Evolutionary conservation across 2,888 invertebrate species (phyloP).

Genomic region (Rhamphomyia laevipes): DNA sequence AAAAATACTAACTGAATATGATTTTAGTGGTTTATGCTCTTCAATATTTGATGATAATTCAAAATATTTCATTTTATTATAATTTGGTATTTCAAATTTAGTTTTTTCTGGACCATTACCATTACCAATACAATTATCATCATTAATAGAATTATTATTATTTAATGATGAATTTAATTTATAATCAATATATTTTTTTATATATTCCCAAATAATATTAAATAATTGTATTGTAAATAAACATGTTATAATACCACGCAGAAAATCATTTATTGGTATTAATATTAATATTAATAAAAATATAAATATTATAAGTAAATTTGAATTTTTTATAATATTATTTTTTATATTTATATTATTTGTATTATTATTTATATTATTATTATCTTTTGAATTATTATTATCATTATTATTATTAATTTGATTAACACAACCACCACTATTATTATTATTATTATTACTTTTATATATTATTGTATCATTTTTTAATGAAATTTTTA

Average conservation of each 20-base stretch:
- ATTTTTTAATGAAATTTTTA: too few species aligned
- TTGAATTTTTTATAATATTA: constrained; percentile 1
- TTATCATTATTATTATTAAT: neutral
- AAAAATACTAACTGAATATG: constrained; percentile 35
- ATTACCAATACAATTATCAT: neutral
- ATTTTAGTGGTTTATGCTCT: constrained; percentile 43
- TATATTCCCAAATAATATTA: constrained; percentile 19
- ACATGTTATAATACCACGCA: constrained; percentile 30
- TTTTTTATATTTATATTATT: neutral
- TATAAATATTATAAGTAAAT: constrained; percentile 3
- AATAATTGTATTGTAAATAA: constrained; percentile 24
- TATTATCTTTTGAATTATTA: neutral
- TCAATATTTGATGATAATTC: constrained; percentile 46
- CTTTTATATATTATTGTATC: too few species aligned
- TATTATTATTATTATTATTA: too few species aligned
- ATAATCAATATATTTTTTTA: constrained; percentile 17
- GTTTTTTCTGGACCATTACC: constrained; percentile 23
- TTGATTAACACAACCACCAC: too few species aligned
- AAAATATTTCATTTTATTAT: constrained; percentile 35
- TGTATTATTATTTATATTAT: neutral
- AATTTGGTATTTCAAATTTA: constrained; percentile 30
- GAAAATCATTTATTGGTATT: constrained; percentile 25
- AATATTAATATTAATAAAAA: constrained; percentile 8
- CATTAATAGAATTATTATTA: neutral
- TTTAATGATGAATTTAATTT: constrained; percentile 11